These are phyloP conservation scores for Pygoscelis antarcticus DNA, from an alignment of 2,113 vertebrate genomes.

Conservation along the genomic window DNA sequence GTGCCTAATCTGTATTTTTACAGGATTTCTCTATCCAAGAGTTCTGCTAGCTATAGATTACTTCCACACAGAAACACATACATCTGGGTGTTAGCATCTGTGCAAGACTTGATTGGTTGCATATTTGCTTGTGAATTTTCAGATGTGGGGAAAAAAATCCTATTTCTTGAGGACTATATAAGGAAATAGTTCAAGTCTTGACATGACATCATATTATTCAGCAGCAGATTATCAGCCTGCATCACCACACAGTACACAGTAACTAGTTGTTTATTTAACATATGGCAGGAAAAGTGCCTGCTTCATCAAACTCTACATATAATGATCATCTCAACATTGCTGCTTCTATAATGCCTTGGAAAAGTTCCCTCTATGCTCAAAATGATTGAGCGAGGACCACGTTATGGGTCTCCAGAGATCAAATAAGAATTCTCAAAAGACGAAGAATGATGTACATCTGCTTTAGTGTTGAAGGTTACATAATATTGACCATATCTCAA, in stretches of 20 bases:
- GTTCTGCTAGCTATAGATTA: slow-evolving; percentile 25
- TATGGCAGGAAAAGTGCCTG: not conserved
- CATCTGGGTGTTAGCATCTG: slow-evolving; percentile 44
- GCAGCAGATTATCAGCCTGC: not conserved
- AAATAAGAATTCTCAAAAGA: slow-evolving; percentile 7
- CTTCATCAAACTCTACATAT: not conserved
- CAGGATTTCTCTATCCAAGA: slow-evolving; percentile 19
- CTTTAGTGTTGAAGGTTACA: not conserved
- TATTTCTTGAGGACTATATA: slow-evolving; percentile 1
- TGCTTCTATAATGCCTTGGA: not conserved
- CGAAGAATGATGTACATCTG: not conserved
- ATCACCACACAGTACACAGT: not conserved
- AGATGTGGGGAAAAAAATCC: not conserved
- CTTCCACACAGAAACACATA: slow-evolving; percentile 22
- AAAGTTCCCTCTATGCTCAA: not conserved
- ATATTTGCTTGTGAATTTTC: slow-evolving; percentile 36
- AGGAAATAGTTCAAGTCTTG: not conserved
- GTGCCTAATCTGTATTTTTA: slow-evolving; percentile 49
- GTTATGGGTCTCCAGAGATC: not conserved
- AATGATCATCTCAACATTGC: not conserved
- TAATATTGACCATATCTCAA: not conserved
- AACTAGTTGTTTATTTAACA: slow-evolving; percentile 8
- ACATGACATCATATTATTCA: not conserved
- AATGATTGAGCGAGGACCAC: not conserved
- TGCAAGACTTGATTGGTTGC: slow-evolving; percentile 7